These are phyloP conservation scores for Ascidia mentula DNA, from an alignment of 23 tunicate genomes.

Conservation along the genomic window DNA sequence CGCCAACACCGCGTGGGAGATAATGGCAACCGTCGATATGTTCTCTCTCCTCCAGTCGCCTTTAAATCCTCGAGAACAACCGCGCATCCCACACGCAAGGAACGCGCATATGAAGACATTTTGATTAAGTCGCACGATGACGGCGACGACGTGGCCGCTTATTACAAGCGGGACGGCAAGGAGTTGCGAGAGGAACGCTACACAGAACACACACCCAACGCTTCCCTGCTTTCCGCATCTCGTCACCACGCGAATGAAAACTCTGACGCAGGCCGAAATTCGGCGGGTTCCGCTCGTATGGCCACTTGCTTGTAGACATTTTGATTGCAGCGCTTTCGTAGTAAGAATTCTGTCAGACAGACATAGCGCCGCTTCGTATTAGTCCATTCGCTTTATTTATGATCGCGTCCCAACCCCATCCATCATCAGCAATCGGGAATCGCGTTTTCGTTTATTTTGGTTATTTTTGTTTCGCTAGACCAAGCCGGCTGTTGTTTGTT, in stretches of 20 bases:
- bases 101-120: constrained; percentile 15
- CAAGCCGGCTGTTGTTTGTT: constrained; percentile 6
- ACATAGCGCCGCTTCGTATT: background rate
- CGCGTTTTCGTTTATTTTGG: background rate
- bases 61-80: constrained; percentile 5
- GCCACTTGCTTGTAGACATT: constrained; percentile 18
- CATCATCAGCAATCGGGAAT: background rate
- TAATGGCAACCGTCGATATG: constrained; percentile 11
- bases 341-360: constrained; percentile 19
- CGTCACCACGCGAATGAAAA: constrained; percentile 6
- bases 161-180: background rate
- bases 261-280: constrained; percentile 1
- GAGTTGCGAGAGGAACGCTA: background rate
- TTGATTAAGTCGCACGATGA: constrained; percentile 22
- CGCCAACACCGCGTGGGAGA: background rate
- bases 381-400: background rate
- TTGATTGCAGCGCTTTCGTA: background rate
- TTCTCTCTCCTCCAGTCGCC: constrained; percentile 21
- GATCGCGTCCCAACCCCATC: background rate
- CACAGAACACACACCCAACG: background rate
- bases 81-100: background rate
- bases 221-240: background rate
- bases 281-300: constrained; percentile 7
- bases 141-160: background rate
- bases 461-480: background rate